These are phyloP conservation scores for Rhodinocichla rosea DNA, from an alignment of 2,113 vertebrate species.

Conservation along the genomic window DNA sequence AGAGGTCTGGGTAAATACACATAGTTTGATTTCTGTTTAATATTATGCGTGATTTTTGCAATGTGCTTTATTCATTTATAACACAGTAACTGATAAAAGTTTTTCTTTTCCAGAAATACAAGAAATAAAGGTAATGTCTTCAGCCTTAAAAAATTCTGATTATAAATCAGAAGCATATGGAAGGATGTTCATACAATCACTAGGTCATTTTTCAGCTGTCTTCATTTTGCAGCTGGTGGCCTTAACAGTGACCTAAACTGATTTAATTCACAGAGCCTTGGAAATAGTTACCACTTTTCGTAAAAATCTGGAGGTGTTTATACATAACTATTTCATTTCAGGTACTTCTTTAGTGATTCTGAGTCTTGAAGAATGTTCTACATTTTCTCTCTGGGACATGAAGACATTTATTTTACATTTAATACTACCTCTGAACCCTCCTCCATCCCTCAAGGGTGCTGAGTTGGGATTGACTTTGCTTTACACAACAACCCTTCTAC, in stretches of 20 bases:
- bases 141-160: constrained; percentile 10
- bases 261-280: not conserved
- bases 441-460: not conserved
- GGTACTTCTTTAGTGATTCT: not conserved
- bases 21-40: not conserved
- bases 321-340: not conserved
- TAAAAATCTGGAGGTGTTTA: not conserved
- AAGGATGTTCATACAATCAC: not conserved
- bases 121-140: not conserved
- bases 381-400: not conserved
- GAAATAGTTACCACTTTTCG: not conserved
- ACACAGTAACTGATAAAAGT: not conserved
- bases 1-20: not conserved
- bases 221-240: constrained; percentile 15
- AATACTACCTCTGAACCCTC: not conserved
- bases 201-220: constrained; percentile 19
- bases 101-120: not conserved
- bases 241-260: not conserved
- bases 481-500: not conserved
- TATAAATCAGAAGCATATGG: constrained; percentile 38
- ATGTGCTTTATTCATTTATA: not conserved
- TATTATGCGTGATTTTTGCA: not conserved
- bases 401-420: not conserved
- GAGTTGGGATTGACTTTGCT: not conserved
- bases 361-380: not conserved